Percentiles rank a stretch among this genome's conserved stretches.
Conservation (phyloP, 1,140 invertebrate genomes). For the Cyphomyrmex costatus region DNA sequence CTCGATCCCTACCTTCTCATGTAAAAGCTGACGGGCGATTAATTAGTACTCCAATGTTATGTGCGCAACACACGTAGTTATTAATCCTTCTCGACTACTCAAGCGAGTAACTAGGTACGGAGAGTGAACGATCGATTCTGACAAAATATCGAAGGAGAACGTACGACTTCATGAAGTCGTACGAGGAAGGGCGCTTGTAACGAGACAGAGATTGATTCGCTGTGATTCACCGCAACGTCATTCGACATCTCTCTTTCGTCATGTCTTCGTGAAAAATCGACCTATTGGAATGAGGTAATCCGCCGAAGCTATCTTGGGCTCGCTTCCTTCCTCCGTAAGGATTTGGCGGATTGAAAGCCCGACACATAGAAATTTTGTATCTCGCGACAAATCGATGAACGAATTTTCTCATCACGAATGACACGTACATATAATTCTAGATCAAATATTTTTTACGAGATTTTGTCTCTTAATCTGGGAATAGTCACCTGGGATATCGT, state of each 20-base stretch:
- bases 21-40: conserved; percentile 42
- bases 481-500: too few species aligned
- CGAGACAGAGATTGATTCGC: conserved; percentile 62
- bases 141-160: conserved; percentile 52
- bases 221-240: conserved; percentile 58
- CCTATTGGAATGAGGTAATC: conserved; percentile 53
- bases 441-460: background rate
- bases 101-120: background rate
- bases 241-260: conserved; percentile 52
- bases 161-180: conserved; percentile 50
- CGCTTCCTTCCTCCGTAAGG: conserved; percentile 29
- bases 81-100: conserved; percentile 33
- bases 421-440: background rate
- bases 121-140: conserved; percentile 32
- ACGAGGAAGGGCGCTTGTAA: conserved; percentile 30
- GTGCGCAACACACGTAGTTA: conserved; percentile 43
- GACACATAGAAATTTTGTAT: conserved; percentile 26
- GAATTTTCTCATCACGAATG: conserved; percentile 13
- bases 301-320: conserved; percentile 14
- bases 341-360: conserved; percentile 56
- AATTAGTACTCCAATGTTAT: conserved; percentile 47
- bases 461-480: background rate
- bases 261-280: conserved; percentile 56
- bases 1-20: conserved; percentile 11
- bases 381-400: background rate